Conservation (phyloP, 2,888 invertebrate genomes). For the Drosophila setosimentum region DNA sequence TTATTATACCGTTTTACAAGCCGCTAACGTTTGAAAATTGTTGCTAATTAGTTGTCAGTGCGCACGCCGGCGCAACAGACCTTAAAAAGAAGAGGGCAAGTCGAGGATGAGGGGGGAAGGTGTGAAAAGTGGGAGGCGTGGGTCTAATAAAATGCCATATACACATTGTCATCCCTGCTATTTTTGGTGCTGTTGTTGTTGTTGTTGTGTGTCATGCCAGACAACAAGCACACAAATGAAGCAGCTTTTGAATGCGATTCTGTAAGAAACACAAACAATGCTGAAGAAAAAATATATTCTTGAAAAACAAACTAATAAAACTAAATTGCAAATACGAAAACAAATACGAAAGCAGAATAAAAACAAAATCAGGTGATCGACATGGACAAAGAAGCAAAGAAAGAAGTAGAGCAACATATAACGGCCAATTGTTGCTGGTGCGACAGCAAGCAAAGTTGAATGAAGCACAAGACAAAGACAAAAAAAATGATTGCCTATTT, state of each 20-base stretch:
- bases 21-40: conserved; percentile 78
- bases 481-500: conserved; percentile 7
- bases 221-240: conserved; percentile 11
- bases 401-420: no score
- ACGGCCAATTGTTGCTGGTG: background rate
- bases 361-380: background rate
- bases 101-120: conserved; percentile 6
- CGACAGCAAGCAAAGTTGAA: background rate
- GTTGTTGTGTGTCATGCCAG: conserved; percentile 45
- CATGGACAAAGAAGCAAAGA: background rate
- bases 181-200: conserved; percentile 11
- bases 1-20: conserved; percentile 78
- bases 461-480: background rate
- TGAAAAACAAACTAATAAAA: background rate
- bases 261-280: background rate
- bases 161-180: conserved; percentile 19
- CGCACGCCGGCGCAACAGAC: conserved; percentile 78
- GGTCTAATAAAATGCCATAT: conserved; percentile 43
- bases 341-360: background rate
- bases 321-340: background rate
- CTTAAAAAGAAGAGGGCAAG: conserved; percentile 48
- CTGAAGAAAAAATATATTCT: background rate
- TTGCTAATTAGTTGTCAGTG: conserved; percentile 73
- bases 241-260: conserved; percentile 18
- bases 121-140: conserved; percentile 1